Evolutionary conservation across 2,113 vertebrate species (phyloP), one percentile per base, ranked within the genome.

Genomic region (Zosterops pallidus): DNA sequence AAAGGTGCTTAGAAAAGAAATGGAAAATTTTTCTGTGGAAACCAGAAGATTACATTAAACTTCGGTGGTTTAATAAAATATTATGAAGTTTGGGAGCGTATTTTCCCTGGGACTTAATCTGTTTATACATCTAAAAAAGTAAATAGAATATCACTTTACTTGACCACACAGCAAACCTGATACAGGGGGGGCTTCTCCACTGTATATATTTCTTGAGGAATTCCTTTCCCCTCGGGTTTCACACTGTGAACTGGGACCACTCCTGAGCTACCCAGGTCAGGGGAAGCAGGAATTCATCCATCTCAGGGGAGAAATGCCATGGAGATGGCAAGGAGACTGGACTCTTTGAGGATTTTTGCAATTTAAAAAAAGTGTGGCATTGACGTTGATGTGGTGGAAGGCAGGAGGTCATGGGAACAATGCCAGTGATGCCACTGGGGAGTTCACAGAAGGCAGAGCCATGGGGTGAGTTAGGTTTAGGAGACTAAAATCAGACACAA

Each of bases 101-200:
- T 97, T 96, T 97, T 96, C 89, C 89, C 85, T 85, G 80, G 94
- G 94, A 96, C 57, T 93, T 96, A 86, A 96, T 96, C 93, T 95
- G 93, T 94, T 95, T 95, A 95, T 95, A 78, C 56, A 81, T 88
- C 49, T 70, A 62, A 92, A 91, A 90, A 96, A 90, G 84, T 95
- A 96, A 96, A 97, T 62, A 96, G 91, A 97, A 95, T 96, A 95
- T 96, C 86, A 24, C 77, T 97, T 97, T 97, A 91, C 96, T 77
- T 96, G 96, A 91, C 95, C 95, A 93, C 96, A 96, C 90, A 83
- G 92, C 86, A 86, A 95, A 96, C 86, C 84, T 59, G 80, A 92
- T 77, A n/a, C 5, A 20, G 6, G 18, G 47, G 72, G 72, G 82
- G 68, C 72, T 89, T 65, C 87, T 60, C 47, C 1, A 12, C 89